Evolutionary conservation across 2,888 invertebrate species (phyloP).

Genomic region (Diarsia mendica): DNA sequence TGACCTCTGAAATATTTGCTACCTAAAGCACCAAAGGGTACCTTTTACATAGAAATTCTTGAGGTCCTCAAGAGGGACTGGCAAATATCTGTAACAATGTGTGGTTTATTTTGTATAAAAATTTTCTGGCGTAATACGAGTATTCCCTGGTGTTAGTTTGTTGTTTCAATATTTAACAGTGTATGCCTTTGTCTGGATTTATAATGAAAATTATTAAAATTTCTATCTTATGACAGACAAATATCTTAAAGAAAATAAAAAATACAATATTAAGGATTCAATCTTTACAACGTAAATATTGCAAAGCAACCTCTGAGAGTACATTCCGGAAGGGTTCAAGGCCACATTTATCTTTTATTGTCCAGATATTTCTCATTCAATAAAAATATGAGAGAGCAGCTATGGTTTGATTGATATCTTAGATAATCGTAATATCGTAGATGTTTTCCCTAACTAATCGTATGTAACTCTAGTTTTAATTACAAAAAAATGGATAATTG

Average conservation of each 20-base stretch:
- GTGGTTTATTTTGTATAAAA: constrained; percentile 24
- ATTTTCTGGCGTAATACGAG: background rate
- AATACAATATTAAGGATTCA: background rate
- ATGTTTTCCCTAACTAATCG: background rate
- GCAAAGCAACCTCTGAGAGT: background rate
- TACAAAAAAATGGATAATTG: background rate
- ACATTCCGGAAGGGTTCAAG: constrained; percentile 9
- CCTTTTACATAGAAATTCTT: constrained; percentile 33
- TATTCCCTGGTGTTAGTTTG: background rate
- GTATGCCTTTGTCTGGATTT: background rate
- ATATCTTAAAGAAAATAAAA: background rate
- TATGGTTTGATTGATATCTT: background rate
- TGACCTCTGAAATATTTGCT: constrained; percentile 40
- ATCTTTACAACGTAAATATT: background rate
- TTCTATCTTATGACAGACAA: background rate
- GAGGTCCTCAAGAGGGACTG: constrained; percentile 3
- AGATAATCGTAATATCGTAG: background rate
- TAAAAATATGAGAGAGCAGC: constrained; percentile 1
- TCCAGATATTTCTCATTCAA: constrained; percentile 5
- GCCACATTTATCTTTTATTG: constrained; percentile 13
- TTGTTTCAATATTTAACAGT: background rate
- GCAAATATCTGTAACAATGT: constrained; percentile 12
- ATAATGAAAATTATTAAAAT: background rate
- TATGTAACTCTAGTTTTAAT: background rate
- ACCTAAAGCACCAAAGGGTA: constrained; percentile 11